Evolutionary conservation across 1,140 invertebrate genomes (phyloP), one percentile per base, ranked within the genome.

Genomic region (Caenorhabditis inopinata): DNA sequence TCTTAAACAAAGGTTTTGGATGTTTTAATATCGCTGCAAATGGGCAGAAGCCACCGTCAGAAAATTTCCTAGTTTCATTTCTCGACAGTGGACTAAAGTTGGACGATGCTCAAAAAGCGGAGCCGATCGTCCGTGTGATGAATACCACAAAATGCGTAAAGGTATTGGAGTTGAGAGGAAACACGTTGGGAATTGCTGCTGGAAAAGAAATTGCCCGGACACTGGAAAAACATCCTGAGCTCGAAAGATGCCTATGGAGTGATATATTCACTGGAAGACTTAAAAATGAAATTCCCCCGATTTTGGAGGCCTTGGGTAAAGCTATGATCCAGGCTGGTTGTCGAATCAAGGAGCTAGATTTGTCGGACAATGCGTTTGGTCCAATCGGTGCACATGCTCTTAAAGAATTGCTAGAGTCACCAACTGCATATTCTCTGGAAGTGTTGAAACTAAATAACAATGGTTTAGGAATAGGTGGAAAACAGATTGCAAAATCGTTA

Each of bases 341-440:
- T 1, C 90, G 92, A 5, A 90, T 99, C 0, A 91, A 93, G 0
- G 93, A 95, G 83, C 89, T 99, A 7, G 95, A 98, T 87, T 90
- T 98, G 0, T 97, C 96, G 90, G 96, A 98, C 88, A 99, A 98
- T 91, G 96, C 96, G 0, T 94, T 98, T 88, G 96, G 96, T 7
- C 96, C 96, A 0, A 95, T 96, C 87, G 96, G 96, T 46, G 93
- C 97, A 58, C 91, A 93, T 32, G 51, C 46, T 1, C 12, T 81
- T 21, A 93, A 93, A 16, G 91, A 93, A 21, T 91, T 98, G 7
- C 89, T 99, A 18, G 92, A 92, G 82, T 95, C 94, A 51, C 91
- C 92, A 3, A 92, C 93, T 0, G 97, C 95, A 89, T 95, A 93
- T 84, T 92, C 93, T 5, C 90, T 92, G 38, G 91, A 94, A 90